These are phyloP conservation scores for Varroa destructor DNA, from an alignment of 1,140 invertebrate genomes.

Conservation along the genomic window DNA sequence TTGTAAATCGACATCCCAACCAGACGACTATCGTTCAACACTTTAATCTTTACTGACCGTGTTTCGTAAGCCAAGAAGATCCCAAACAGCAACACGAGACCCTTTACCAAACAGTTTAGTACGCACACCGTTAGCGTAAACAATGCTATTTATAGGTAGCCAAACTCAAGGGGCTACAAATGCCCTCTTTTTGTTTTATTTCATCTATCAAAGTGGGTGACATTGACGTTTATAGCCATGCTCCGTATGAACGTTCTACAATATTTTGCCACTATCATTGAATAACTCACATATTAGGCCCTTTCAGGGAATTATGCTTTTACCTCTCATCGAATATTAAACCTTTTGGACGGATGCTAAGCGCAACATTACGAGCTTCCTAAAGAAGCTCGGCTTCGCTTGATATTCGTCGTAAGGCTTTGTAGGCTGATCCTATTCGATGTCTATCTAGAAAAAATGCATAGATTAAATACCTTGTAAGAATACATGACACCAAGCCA, in stretches of 20 bases:
- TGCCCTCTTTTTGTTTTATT: neutral
- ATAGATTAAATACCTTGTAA: slow-evolving; percentile 4
- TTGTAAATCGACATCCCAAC: slow-evolving; percentile 99
- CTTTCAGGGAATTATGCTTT: too few species aligned
- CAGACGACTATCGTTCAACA: slow-evolving; percentile 74
- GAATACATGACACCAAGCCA: slow-evolving; percentile 63
- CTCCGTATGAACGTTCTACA: too few species aligned
- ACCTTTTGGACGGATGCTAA: too few species aligned
- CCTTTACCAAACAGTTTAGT: slow-evolving; percentile 44
- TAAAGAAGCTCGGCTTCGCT: too few species aligned
- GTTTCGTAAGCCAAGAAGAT: slow-evolving; percentile 95
- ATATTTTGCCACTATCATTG: too few species aligned
- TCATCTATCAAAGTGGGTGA: slow-evolving; percentile 25
- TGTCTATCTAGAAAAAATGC: neutral
- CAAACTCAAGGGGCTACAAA: too few species aligned
- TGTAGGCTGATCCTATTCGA: too few species aligned
- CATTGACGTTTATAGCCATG: too few species aligned
- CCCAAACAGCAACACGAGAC: slow-evolving; percentile 85
- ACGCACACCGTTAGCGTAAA: slow-evolving; percentile 67
- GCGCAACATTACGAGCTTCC: too few species aligned
- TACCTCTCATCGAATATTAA: too few species aligned
- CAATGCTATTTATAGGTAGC: slow-evolving; percentile 45
- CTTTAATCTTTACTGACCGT: slow-evolving; percentile 69
- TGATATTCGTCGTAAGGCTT: too few species aligned
- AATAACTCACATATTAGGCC: too few species aligned